Evolutionary conservation across 2,888 invertebrate genomes (phyloP).

Genomic region (Calameuta pallipes): DNA sequence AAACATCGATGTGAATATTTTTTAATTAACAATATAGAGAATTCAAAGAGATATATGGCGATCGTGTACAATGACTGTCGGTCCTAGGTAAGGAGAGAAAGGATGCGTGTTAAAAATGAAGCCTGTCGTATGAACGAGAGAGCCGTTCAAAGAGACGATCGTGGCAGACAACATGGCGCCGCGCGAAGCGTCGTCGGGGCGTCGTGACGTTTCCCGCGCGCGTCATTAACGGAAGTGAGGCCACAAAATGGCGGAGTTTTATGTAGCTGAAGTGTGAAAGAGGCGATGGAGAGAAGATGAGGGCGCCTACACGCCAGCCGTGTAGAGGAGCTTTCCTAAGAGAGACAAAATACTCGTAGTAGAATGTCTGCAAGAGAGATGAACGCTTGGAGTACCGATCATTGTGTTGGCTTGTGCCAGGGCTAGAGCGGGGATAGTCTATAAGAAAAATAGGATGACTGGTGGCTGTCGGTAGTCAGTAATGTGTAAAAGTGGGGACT

Average conservation of each 20-base stretch:
- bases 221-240: slow-evolving; percentile 64
- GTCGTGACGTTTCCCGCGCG: slow-evolving; percentile 58
- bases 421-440: background rate
- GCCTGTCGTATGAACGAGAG: background rate
- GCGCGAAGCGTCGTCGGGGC: slow-evolving; percentile 51
- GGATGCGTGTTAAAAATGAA: background rate
- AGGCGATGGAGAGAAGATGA: slow-evolving; percentile 35
- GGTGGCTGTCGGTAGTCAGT: slow-evolving; percentile 35
- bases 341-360: slow-evolving; percentile 17
- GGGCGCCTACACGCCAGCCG: slow-evolving; percentile 44
- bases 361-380: slow-evolving; percentile 17
- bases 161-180: slow-evolving; percentile 65
- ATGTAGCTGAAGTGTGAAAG: slow-evolving; percentile 56
- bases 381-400: slow-evolving; percentile 20
- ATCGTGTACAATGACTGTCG: background rate
- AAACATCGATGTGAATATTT: background rate
- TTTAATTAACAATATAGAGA: background rate
- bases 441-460: slow-evolving; percentile 54
- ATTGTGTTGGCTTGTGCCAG: slow-evolving; percentile 11
- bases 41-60: background rate
- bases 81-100: background rate
- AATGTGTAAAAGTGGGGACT: background rate
- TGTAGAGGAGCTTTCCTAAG: slow-evolving; percentile 20
- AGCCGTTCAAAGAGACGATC: slow-evolving; percentile 33
- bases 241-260: slow-evolving; percentile 62